These are phyloP conservation scores for Microctonus aethiopoides DNA, from an alignment of 2,888 invertebrate species.

Conservation along the genomic window DNA sequence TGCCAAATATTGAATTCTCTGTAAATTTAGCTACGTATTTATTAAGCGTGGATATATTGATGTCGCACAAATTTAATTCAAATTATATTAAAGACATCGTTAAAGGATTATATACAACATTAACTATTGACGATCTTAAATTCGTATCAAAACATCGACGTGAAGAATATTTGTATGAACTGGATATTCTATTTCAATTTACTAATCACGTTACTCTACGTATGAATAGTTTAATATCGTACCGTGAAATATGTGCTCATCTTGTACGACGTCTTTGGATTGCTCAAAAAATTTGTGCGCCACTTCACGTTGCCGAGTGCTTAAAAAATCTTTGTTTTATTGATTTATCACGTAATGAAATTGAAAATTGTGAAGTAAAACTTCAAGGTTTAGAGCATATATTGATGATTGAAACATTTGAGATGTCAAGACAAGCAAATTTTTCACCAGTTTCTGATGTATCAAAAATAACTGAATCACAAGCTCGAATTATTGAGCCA, in stretches of 20 bases:
- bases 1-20: slow-evolving; percentile 45
- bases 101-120: slow-evolving; percentile 50
- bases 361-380: slow-evolving; percentile 58
- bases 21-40: slow-evolving; percentile 46
- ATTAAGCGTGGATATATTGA: slow-evolving; percentile 45
- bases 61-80: slow-evolving; percentile 50
- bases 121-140: slow-evolving; percentile 48
- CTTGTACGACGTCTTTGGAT: slow-evolving; percentile 48
- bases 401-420: slow-evolving; percentile 53
- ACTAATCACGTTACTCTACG: slow-evolving; percentile 47
- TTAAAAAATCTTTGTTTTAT: slow-evolving; percentile 58
- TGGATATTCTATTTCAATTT: slow-evolving; percentile 45
- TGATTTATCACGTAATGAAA: slow-evolving; percentile 52
- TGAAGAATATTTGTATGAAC: slow-evolving; percentile 43
- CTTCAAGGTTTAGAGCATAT: slow-evolving; percentile 60
- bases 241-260: slow-evolving; percentile 55
- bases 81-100: slow-evolving; percentile 53
- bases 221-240: slow-evolving; percentile 56
- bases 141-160: slow-evolving; percentile 23
- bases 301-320: slow-evolving; percentile 55
- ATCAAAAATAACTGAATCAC: background rate
- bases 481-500: slow-evolving; percentile 23
- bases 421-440: slow-evolving; percentile 42
- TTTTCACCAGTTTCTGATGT: background rate
- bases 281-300: slow-evolving; percentile 53